A percentile compares a stretch with the other conserved stretches of the same genome.
These are phyloP conservation scores for Diogma glabrata DNA, from an alignment of 2,888 invertebrate species.

Conservation along the genomic window DNA sequence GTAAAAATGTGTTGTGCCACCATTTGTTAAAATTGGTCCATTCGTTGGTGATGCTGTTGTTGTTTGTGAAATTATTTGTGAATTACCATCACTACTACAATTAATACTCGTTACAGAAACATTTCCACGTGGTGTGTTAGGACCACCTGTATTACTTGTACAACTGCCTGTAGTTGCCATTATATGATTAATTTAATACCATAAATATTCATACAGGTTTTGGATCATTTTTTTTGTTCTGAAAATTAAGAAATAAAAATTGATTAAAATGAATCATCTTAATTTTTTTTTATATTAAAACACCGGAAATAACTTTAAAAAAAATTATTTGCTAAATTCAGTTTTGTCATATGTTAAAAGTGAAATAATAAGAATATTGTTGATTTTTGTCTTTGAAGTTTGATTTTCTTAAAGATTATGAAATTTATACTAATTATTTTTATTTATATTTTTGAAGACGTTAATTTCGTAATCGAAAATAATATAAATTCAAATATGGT, in stretches of 20 bases:
- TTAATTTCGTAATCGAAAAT: too few relatives aligned
- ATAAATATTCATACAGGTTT: too few relatives aligned
- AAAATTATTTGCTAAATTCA: conserved; percentile 4
- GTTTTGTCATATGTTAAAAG: not conserved
- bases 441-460: too few relatives aligned
- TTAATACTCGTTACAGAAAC: conserved; percentile 75
- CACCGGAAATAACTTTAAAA: not conserved
- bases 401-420: too few relatives aligned
- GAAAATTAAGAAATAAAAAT: conserved; percentile 5
- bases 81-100: conserved; percentile 29
- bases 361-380: too few relatives aligned
- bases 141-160: not conserved
- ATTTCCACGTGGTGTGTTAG: conserved; percentile 31
- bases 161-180: conserved; percentile 12
- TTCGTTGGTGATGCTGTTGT: conserved; percentile 24
- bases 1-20: conserved; percentile 5
- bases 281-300: not conserved
- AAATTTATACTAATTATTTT: too few relatives aligned
- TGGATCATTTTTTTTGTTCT: conserved; percentile 8
- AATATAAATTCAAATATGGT: too few relatives aligned
- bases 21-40: conserved; percentile 9
- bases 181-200: conserved; percentile 9
- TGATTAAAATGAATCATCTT: conserved; percentile 6
- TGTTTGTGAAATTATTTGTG: conserved; percentile 9
- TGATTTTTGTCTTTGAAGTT: too few relatives aligned